phyloP scores from a whole-genome alignment of 2,797 vertebrate species.

The Pyrocephalus nanus region DNA sequence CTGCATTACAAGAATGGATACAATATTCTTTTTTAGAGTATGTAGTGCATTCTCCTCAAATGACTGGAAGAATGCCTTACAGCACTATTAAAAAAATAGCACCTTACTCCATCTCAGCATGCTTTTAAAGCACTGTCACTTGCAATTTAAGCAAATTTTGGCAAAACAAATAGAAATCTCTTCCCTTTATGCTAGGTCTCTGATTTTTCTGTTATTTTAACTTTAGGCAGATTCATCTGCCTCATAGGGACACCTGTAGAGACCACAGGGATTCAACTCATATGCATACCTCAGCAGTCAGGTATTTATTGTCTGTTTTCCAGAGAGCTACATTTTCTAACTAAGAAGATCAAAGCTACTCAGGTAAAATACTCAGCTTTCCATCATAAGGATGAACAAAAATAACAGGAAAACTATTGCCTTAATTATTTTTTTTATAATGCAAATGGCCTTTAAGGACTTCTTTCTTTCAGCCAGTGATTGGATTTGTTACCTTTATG shows the following conservation, averaged over 20 bases:
- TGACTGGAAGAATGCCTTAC: constrained; percentile 41
- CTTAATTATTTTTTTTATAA: background rate
- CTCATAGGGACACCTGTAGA: background rate
- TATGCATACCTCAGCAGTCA: background rate
- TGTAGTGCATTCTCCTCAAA: constrained; percentile 5
- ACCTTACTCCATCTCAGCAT: background rate
- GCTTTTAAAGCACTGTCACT: background rate
- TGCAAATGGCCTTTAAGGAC: background rate
- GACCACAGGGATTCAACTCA: background rate
- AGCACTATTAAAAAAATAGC: constrained; percentile 17
- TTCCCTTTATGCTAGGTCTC: background rate
- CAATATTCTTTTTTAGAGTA: constrained; percentile 3
- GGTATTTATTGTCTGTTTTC: background rate
- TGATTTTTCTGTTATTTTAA: background rate
- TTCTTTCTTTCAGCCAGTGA: background rate
- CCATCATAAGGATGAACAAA: background rate
- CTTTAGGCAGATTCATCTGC: background rate
- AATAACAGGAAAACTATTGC: background rate
- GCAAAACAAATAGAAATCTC: constrained; percentile 13
- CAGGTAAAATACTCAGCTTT: background rate
- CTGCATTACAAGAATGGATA: constrained; percentile 48
- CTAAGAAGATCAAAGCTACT: background rate
- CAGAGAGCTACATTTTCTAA: background rate
- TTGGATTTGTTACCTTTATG: background rate
- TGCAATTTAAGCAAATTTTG: background rate